Base-by-base conservation (phyloP, 2,888 invertebrate genomes). In the Melipona bicolor region DNA sequence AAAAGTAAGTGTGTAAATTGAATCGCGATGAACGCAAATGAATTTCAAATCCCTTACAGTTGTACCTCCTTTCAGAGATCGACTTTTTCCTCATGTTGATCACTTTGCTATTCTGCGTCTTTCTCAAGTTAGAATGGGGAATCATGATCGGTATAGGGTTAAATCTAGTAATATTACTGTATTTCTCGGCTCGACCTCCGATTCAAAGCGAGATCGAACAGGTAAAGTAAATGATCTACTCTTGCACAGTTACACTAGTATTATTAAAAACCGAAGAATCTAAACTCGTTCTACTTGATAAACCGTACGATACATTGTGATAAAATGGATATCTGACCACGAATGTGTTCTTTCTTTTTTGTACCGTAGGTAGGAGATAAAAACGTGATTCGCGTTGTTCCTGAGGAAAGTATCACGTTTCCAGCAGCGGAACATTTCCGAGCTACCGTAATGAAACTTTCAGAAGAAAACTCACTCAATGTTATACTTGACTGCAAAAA, bases 391-490 rank as follows among this genome's bases (percentile, higher is more conserved):
- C 92, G 97, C 88, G 96, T 97, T 65, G 96, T 95, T 79, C 96
- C 97, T 74, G 96, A 96, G 92, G 96, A 97, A 89, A 96, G 96
- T 91, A 95, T 98, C 73, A 95, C 96, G 78, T 98, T 97, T 95
- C 97, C 98, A n/a, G 97, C 97, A 5, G 97, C 97, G 0, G 98
- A 98, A 95, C 97, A 96, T 95, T 95, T 98, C 90, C 94, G 96
- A 69, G 95, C 95, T 82, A 91, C 91, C 27, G 93, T 96, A 74
- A 94, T 96, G 80, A 92, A 92, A 59, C 83, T 91, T 61, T 90
- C 89, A 15, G 89, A 90, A 62, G 84, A 87, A 61, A 90, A 86
- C 67, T 80, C 78, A 17, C 86, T 89, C 77, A 89, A 91, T 32
- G 93, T 95, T 43, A 91, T 95, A 65, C 91, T 95, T 19, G 95